Base-by-base conservation (phyloP, 2,888 invertebrate genomes). In the Hedya salicella region DNA sequence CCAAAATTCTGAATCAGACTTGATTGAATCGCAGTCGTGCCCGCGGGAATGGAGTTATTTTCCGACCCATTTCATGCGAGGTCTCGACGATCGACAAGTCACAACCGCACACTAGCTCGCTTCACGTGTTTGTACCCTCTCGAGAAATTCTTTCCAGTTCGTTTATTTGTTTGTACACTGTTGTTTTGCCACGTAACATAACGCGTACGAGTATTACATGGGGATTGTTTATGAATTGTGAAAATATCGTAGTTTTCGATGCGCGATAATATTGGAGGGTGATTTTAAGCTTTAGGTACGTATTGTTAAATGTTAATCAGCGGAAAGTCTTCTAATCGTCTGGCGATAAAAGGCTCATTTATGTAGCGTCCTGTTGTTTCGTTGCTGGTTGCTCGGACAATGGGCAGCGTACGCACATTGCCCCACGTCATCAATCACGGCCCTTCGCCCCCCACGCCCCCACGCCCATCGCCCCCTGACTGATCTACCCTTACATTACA, bases 11-110 rank as follows among this genome's bases (percentile, higher is more conserved):
- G 89, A 89, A 90, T 90, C 87, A 83, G 84, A 84, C 81, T 87
- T 89, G 91, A 92, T 92, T 92, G 91, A 90, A 91, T 90, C 89
- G 83, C 81, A 85, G 83, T 78, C 80, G 79, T 80, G 88, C 91
- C 89, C 88, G 79, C 80, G 89, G 89, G 89, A 87, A 85, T 80
- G 79, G 82, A 86, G 87, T 88, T 89, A 89, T 90, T 91, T 91
- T 88, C 89, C 90, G 82, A 88, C 84, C 88, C 89, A 89, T 91
- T 89, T 89, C 85, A 83, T 88, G 82, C 78, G 80, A 77, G 83
- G 82, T 84, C 82, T 77, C 75, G 74, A 61, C 52, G 60, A 61
- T 61, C 61, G 82, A 75, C 80, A 79, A 75, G 80, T 75, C 80
- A 77, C 75, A 67, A 69, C 70, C 77, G 75, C 79, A 77, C 82